Percentiles rank a stretch among this genome's conserved stretches.
Evolutionary conservation across 2,888 invertebrate genomes (phyloP).

Genomic region (Diarsia brunnea): DNA sequence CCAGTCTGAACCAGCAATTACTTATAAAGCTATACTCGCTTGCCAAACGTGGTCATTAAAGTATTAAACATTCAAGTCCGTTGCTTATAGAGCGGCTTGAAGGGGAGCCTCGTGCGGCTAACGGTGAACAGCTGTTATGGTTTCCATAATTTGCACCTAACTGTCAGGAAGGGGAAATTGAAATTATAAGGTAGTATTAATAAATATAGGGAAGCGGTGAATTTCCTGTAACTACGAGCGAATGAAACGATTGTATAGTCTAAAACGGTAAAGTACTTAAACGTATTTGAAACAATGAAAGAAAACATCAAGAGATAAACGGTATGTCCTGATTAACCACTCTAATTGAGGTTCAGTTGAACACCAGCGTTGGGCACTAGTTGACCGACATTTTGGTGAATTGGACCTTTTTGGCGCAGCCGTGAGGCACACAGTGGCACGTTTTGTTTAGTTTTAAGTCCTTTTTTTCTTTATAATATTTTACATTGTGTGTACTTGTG

Average conservation of each 20-base stretch:
- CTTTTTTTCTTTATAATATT: too few relatives aligned
- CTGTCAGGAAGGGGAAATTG: not conserved
- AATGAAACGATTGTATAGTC: not conserved
- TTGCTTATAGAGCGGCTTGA: slow-evolving; percentile 5
- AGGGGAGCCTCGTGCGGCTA: slow-evolving; percentile 6
- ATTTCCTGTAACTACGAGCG: not conserved
- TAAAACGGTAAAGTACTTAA: not conserved
- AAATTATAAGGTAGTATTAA: not conserved
- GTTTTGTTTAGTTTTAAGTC: too few relatives aligned
- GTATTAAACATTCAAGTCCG: slow-evolving; percentile 39
- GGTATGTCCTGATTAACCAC: too few relatives aligned
- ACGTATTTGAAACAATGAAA: not conserved
- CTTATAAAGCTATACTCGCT: slow-evolving; percentile 4
- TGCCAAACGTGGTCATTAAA: slow-evolving; percentile 24
- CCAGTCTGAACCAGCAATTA: not conserved
- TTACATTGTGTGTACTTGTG: too few relatives aligned
- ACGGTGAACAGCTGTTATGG: slow-evolving; percentile 38
- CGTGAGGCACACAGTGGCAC: too few relatives aligned
- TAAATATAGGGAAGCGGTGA: slow-evolving; percentile 3
- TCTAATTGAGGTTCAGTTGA: too few relatives aligned
- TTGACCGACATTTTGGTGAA: too few relatives aligned
- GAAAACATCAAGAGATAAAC: not conserved
- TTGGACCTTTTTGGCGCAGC: too few relatives aligned
- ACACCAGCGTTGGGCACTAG: too few relatives aligned
- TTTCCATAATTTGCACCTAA: slow-evolving; percentile 4